A percentile compares a stretch with the other conserved stretches of the same genome.
phyloP scores from a whole-genome alignment of 2,113 vertebrate genomes.

The Actenoides hombroni region DNA sequence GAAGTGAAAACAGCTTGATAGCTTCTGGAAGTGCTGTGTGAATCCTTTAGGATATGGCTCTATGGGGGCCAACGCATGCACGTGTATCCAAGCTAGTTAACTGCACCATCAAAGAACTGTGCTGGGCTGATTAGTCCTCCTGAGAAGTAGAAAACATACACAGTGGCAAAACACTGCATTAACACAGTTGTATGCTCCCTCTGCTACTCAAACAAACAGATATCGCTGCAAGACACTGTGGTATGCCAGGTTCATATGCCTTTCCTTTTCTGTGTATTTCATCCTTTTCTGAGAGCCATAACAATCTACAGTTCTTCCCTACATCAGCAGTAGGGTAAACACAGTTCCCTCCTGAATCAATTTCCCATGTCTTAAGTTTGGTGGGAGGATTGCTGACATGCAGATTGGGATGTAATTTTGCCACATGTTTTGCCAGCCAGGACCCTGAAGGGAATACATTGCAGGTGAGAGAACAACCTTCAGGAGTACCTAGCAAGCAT shows the following conservation, averaged over 20 bases:
- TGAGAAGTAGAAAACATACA: not conserved
- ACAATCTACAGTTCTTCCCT: not conserved
- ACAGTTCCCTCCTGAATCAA: not conserved
- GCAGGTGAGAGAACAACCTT: constrained; percentile 53
- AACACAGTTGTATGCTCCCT: not conserved
- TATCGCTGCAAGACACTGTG: not conserved
- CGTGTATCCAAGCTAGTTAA: not conserved
- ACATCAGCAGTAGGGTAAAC: not conserved
- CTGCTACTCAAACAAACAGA: not conserved
- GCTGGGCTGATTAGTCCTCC: not conserved
- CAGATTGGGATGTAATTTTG: constrained; percentile 8
- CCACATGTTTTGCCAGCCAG: constrained; percentile 31
- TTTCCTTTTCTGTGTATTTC: not conserved
- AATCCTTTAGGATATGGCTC: not conserved
- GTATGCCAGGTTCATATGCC: not conserved
- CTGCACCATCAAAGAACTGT: not conserved
- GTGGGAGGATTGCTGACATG: constrained; percentile 53
- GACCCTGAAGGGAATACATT: not conserved
- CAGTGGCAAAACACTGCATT: not conserved
- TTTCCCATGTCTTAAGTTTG: not conserved
- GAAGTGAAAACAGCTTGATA: not conserved
- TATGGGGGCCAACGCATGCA: not conserved
- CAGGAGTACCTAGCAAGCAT: constrained; percentile 36
- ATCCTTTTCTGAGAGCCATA: not conserved
- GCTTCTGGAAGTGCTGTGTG: not conserved